Evolutionary conservation across 2,888 invertebrate genomes (phyloP).

Genomic region (Seira sanloemensis): DNA sequence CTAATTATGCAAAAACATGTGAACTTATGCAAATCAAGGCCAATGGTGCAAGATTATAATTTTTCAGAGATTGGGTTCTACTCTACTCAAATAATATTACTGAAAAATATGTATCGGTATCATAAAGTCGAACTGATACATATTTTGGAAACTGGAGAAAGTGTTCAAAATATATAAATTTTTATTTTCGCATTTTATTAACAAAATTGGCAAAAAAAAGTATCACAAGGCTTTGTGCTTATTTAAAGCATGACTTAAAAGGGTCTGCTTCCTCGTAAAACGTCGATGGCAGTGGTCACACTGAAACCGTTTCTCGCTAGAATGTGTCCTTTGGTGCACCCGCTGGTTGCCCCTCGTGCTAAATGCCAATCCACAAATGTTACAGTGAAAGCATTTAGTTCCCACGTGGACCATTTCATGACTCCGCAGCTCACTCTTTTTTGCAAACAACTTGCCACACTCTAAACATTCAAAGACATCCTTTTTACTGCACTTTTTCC

Average conservation of each 20-base stretch:
- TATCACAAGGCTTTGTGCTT: no score
- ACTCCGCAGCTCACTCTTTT: constrained; percentile 52
- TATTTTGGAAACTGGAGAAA: no score
- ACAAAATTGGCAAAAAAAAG: no score
- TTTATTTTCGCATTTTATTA: no score
- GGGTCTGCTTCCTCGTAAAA: constrained; percentile 64
- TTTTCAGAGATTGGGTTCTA: no score
- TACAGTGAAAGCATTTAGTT: constrained; percentile 54
- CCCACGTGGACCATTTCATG: constrained; percentile 55
- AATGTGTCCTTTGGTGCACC: constrained; percentile 65
- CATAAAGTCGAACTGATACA: no score
- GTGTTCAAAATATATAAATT: no score
- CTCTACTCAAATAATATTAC: no score
- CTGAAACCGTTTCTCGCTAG: constrained; percentile 36
- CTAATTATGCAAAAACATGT: no score
- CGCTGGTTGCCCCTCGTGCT: constrained; percentile 64
- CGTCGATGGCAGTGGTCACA: constrained; percentile 59
- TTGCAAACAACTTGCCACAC: constrained; percentile 54
- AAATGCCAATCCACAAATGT: constrained; percentile 54
- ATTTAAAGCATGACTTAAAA: constrained; percentile 53
- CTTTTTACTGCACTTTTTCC: constrained; percentile 37
- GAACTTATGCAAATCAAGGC: no score
- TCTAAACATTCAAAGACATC: constrained; percentile 33
- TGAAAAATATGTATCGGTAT: no score
- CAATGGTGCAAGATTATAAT: no score